These are phyloP conservation scores for Opisthocomus hoazin DNA, from an alignment of 2,113 vertebrate species.

Conservation along the genomic window DNA sequence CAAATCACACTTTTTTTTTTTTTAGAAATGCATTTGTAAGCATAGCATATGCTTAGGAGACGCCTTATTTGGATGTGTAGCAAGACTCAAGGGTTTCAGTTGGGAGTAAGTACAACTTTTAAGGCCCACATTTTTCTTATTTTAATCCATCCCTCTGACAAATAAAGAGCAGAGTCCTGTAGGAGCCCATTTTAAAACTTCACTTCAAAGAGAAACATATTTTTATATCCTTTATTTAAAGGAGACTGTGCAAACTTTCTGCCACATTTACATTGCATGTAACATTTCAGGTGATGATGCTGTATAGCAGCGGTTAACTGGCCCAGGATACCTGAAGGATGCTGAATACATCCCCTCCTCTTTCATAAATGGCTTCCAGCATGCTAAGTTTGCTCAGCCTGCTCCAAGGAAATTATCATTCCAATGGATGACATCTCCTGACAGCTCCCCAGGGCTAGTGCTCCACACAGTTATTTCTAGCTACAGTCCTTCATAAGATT, in stretches of 20 bases:
- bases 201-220: neutral
- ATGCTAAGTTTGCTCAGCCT: neutral
- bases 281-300: neutral
- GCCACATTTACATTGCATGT: neutral
- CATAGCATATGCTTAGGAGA: conserved; percentile 56
- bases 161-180: conserved; percentile 25
- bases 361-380: neutral
- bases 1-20: conserved; percentile 73
- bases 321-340: neutral
- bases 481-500: neutral
- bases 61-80: conserved; percentile 22
- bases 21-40: conserved; percentile 75
- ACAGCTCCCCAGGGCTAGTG: conserved; percentile 18
- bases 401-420: neutral
- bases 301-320: neutral
- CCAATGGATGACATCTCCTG: conserved; percentile 4
- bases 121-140: conserved; percentile 61
- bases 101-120: conserved; percentile 60
- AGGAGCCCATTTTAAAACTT: conserved; percentile 40
- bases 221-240: conserved; percentile 14
- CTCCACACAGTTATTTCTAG: neutral
- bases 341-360: neutral
- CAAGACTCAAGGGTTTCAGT: conserved; percentile 56
- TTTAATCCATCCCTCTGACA: conserved; percentile 46
- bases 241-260: neutral